Evolutionary conservation across 2,888 invertebrate species (phyloP), one percentile per base, ranked within the genome.

Genomic region (Itoplectis maculator): DNA sequence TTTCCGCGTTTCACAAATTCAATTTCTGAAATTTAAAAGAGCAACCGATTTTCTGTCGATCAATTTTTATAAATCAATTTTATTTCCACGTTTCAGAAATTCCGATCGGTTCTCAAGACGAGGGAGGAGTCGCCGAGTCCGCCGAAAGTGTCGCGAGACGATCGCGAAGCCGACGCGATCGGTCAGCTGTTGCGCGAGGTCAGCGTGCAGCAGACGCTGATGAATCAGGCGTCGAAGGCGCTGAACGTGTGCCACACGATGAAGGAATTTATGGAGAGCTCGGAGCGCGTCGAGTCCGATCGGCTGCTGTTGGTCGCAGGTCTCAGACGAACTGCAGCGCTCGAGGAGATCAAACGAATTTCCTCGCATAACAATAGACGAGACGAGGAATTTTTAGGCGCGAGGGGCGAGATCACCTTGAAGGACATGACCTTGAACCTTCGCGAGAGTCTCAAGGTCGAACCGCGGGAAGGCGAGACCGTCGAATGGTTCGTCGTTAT

Each of bases 281-380:
- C 90, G 0, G 94, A 94, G 87, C 93, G 94, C 89, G 92, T 94
- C 0, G 94, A 94, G 84, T 94, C 94, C 0, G 94, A 94, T 85
- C 91, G 94, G 1, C 89, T 94, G 20, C 84, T 94, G 8, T 86
- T 94, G 1, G 88, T 93, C 79, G 93, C 94, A 5, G 82, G 81
- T 47, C 69, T 90, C 1, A 84, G 88, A 29, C 87, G 87, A 20
- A 84, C 83, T 11, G 84, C 88, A 0, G 82, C 84, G 0, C 56
- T 88, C 4, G 87, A 88, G 0, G 88, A 90, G 81, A 88, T 91
- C 0, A 81, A 86, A 18, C 84, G 79, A 13, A 40, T 87, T n/a
- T 84, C 82, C 0, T 40, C 74, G 13, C 54, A 59, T 9, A 80
- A 69, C 13, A 61, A 15, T 11, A 63, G 9, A 13, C n/a, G 20